Evolutionary conservation across 1,140 invertebrate species (phyloP), one percentile per base, ranked within the genome.

Genomic region (Danaus plexippus): DNA sequence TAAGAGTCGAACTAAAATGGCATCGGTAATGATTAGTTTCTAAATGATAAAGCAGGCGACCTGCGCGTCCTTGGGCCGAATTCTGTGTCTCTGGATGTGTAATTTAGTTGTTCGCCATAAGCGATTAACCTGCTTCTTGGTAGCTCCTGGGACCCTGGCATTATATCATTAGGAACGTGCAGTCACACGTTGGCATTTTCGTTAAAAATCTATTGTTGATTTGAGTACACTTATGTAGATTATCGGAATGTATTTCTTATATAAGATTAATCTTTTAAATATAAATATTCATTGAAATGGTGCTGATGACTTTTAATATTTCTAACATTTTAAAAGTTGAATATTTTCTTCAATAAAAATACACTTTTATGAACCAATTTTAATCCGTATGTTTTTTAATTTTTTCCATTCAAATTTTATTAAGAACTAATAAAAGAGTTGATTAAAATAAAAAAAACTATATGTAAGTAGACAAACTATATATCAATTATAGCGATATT

Each of bases 1-100:
- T 84, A 80, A 76, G 75, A 81, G 40, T 59, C 69, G 48, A 77
- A 83, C 77, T 66, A 69, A 77, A 86, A 85, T 85, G 81, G 75
- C 83, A 85, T 79, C 78, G 66, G 77, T 80, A 67, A 80, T 86
- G 75, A 80, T 85, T 85, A 83, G 75, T 67, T 70, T 67, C 67
- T 76, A 84, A 83, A 85, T 82, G 80, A 86, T 86, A 81, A 83
- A 76, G 71, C 67, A 67, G 65, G 67, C 67, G 81, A 80, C 83
- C 81, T 64, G 57, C 57, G 69, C 74, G 83, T 80, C 83, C 83
- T 86, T 84, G 82, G 71, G 69, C 71, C 70, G 81, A 77, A 71
- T 80, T 76, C 78, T 75, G 80, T 86, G 83, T 86, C 83, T 83
- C 75, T 85, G 80, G 57, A 75, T 60, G 73, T 84, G 73, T 81